Evolutionary conservation across 1,140 invertebrate genomes (phyloP), one percentile per base, ranked within the genome.

Genomic region (Philopotamus ludificatus): DNA sequence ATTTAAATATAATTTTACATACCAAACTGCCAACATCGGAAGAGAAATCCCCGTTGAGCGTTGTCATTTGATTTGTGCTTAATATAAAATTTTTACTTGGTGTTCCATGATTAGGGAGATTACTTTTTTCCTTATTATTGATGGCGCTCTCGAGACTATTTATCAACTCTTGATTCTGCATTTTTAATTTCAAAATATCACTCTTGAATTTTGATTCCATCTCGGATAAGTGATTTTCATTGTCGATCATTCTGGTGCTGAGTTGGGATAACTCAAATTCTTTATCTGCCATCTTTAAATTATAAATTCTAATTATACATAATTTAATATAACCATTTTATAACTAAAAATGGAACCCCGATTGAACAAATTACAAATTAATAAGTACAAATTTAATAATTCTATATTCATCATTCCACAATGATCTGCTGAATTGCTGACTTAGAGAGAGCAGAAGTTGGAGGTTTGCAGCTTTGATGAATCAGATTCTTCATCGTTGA

Each of bases 251-350:
- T 55, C 83, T 82, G 10, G 88, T 84, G 58, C 81, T 83, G 21
- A 88, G 78, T 66, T 84, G 81, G 63, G 85, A 83, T 55, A 92
- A 80, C 77, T 91, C 88, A 61, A 84, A 85, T 55, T 88, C 86
- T 75, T 88, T 90, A 71, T 91, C 89, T 68, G 86, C 84, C 70
- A 91, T 83, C 84, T 90, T n/a, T 75, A 8, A 80, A 81, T 47
- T 74, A 65, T 53, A 16, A 15, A n/a, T n/a, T n/a, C n/a, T n/a
- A n/a, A n/a, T n/a, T 28, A 59, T 1, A 9, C n/a, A 15, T 18
- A 63, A 66, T 45, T 63, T 22, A 45, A 55, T 62, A 63, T 34
- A 3, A 15, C 34, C 22, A 23, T 20, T 51, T 51, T 45, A 45
- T 18, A 45, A 45, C 9, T 15, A 45, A 45, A 10, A 39, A 65